Evolutionary conservation across 2,888 invertebrate species (phyloP).

Genomic region (Spatulosminthurus flaviceps): DNA sequence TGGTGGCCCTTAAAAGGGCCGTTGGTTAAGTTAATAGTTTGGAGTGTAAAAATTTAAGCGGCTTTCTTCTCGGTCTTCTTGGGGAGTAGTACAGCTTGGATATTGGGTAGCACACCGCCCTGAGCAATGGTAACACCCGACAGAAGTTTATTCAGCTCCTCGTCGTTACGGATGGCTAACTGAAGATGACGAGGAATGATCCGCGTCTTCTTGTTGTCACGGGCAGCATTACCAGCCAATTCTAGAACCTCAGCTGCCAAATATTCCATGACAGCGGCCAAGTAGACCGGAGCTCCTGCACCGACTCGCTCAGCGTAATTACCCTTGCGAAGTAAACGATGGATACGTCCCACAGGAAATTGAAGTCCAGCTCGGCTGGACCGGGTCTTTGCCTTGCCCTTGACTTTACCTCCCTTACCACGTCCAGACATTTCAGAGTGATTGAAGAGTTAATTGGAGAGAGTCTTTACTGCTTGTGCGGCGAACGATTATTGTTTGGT

Average conservation of each 20-base stretch:
- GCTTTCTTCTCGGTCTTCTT: conserved; percentile 68
- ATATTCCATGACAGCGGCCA: conserved; percentile 71
- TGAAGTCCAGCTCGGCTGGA: conserved; percentile 65
- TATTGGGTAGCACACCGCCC: conserved; percentile 85
- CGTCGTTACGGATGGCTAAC: conserved; percentile 82
- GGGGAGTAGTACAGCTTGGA: conserved; percentile 79
- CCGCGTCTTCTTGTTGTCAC: conserved; percentile 75
- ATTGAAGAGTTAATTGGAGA: not conserved
- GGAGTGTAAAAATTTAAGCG: not conserved
- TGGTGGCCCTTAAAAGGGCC: conserved; percentile 43
- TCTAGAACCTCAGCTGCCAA: conserved; percentile 76
- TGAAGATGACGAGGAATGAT: conserved; percentile 83
- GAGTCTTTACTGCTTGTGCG: too few relatives aligned
- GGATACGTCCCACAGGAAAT: conserved; percentile 54
- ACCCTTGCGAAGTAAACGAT: conserved; percentile 71
- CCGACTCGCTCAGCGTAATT: conserved; percentile 70
- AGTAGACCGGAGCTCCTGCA: conserved; percentile 66
- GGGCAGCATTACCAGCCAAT: conserved; percentile 73
- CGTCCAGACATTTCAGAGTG: conserved; percentile 66
- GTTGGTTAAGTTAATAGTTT: not conserved
- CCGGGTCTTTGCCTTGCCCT: conserved; percentile 70
- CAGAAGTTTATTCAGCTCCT: conserved; percentile 80
- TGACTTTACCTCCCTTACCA: conserved; percentile 68
- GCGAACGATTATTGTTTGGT: not conserved
- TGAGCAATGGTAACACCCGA: conserved; percentile 83